These are phyloP conservation scores for Strigamia transsilvanica DNA, from an alignment of 2,888 invertebrate species.

Conservation along the genomic window DNA sequence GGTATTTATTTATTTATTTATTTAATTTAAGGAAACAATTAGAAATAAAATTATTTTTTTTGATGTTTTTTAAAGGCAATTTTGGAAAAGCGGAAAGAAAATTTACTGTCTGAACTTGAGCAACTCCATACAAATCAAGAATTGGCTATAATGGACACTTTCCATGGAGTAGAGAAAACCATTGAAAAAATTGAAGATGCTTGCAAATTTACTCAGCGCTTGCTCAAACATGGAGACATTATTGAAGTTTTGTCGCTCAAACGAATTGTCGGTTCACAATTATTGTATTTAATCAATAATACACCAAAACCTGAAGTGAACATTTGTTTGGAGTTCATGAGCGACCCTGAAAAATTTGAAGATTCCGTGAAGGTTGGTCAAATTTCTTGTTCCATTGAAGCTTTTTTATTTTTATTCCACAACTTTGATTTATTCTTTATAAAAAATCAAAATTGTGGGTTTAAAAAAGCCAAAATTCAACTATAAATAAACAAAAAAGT, in stretches of 20 bases:
- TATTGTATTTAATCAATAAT: conserved; percentile 79
- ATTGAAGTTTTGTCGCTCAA: conserved; percentile 85
- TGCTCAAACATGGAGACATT: conserved; percentile 84
- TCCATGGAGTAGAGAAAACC: conserved; percentile 79
- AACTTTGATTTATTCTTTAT: no score
- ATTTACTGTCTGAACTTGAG: conserved; percentile 76
- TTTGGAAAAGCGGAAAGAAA: conserved; percentile 81
- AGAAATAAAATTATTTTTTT: not conserved
- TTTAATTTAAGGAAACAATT: not conserved
- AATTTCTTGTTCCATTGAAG: not conserved
- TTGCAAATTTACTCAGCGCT: conserved; percentile 81
- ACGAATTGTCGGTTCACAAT: conserved; percentile 78
- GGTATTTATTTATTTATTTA: conserved; percentile 40
- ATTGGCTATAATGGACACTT: conserved; percentile 87
- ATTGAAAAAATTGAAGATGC: conserved; percentile 86
- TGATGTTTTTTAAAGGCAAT: conserved; percentile 70
- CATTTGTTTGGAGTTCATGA: conserved; percentile 76
- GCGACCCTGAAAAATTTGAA: conserved; percentile 81
- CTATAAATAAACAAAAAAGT: no score
- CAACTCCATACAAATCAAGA: conserved; percentile 84
- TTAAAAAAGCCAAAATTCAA: no score
- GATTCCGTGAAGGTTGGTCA: conserved; percentile 68
- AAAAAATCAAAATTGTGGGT: no score
- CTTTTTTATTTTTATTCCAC: not conserved
- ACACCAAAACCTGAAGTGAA: conserved; percentile 83